Evolutionary conservation across 1,140 invertebrate genomes (phyloP).

Genomic region (Bactericera cockerelli): DNA sequence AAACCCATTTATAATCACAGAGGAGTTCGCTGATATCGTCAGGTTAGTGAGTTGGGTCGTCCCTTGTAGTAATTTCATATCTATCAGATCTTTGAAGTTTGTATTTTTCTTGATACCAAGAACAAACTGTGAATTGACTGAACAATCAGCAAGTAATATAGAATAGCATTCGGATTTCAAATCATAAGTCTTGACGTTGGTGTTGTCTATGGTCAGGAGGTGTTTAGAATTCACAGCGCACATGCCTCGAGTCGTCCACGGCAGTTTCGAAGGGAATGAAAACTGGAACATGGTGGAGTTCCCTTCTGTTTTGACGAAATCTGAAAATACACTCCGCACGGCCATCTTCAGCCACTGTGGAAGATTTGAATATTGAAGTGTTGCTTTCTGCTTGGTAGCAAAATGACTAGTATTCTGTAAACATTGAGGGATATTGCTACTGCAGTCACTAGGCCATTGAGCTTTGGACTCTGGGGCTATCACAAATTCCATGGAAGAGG

Average conservation of each 20-base stretch:
- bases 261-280: slow-evolving; percentile 17
- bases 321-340: slow-evolving; percentile 24
- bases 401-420: slow-evolving; percentile 23
- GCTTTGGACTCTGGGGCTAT: slow-evolving; percentile 19
- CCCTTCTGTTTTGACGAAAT: slow-evolving; percentile 23
- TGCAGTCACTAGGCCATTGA: slow-evolving; percentile 18
- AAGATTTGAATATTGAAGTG: slow-evolving; percentile 23
- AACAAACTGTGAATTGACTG: slow-evolving; percentile 19
- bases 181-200: slow-evolving; percentile 17
- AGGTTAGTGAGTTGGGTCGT: background rate
- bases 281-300: slow-evolving; percentile 19
- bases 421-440: slow-evolving; percentile 19
- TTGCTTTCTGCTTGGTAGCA: slow-evolving; percentile 22
- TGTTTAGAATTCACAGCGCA: slow-evolving; percentile 22
- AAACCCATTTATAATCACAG: background rate
- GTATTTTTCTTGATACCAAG: slow-evolving; percentile 21
- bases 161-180: slow-evolving; percentile 20
- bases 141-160: slow-evolving; percentile 24
- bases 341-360: slow-evolving; percentile 24
- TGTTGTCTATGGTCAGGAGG: slow-evolving; percentile 25
- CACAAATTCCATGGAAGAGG: slow-evolving; percentile 21
- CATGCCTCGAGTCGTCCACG: slow-evolving; percentile 20
- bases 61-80: background rate
- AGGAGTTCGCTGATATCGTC: slow-evolving; percentile 4
- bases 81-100: slow-evolving; percentile 12